Conservation (phyloP, 2,797 vertebrate genomes). For the Leptodactylus fallax region DNA sequence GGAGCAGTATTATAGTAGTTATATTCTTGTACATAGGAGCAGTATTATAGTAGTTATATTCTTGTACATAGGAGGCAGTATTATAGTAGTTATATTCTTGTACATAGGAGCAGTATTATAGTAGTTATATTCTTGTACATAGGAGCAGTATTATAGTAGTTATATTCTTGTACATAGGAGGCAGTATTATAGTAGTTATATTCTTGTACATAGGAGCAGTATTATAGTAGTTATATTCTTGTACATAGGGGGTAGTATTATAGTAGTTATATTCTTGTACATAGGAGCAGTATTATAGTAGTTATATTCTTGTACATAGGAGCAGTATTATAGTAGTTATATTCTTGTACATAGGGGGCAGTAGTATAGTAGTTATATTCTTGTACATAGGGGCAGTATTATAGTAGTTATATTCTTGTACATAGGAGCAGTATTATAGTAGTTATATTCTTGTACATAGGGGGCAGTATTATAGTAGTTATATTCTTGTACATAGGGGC, state of each 20-base stretch:
- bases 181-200: not conserved
- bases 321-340: not conserved
- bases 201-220: not conserved
- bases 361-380: not conserved
- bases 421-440: too few species aligned
- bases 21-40: too few species aligned
- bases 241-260: not conserved
- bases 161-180: too few species aligned
- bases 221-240: not conserved
- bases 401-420: slow-evolving; percentile 7
- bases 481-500: not conserved
- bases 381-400: not conserved
- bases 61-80: too few species aligned
- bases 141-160: too few species aligned
- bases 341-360: not conserved
- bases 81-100: too few species aligned
- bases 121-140: too few species aligned
- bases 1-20: too few species aligned
- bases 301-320: not conserved
- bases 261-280: slow-evolving; percentile 1
- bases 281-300: not conserved
- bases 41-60: too few species aligned
- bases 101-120: too few species aligned
- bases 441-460: not conserved
- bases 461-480: slow-evolving; percentile 3